A percentile compares a stretch with the other conserved stretches of the same genome.
Evolutionary conservation across 1,140 invertebrate genomes (phyloP).

Genomic region (Anadara kagoshimensis): DNA sequence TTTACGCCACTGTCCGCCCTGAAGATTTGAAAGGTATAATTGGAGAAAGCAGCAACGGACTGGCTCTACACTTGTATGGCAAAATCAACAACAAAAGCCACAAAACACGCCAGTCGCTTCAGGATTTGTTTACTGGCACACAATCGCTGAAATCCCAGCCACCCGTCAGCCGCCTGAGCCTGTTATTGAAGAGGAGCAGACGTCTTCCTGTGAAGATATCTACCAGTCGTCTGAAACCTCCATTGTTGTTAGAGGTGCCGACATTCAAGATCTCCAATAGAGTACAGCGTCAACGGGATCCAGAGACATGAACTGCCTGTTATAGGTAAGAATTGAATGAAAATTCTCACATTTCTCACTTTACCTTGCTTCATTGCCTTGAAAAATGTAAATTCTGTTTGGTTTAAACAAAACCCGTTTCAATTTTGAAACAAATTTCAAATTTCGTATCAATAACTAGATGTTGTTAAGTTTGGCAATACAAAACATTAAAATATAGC

Average conservation of each 20-base stretch:
- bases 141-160: not conserved
- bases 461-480: too few relatives aligned
- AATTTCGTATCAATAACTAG: too few relatives aligned
- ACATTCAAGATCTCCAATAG: constrained; percentile 35
- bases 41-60: not conserved
- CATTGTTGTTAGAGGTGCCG: not conserved
- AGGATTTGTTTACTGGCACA: not conserved
- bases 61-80: not conserved
- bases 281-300: constrained; percentile 81
- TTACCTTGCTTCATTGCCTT: too few relatives aligned
- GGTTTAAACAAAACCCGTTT: too few relatives aligned
- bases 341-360: too few relatives aligned
- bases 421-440: too few relatives aligned
- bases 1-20: not conserved
- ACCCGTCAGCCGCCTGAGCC: not conserved
- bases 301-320: constrained; percentile 83
- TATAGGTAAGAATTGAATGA: constrained; percentile 73
- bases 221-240: not conserved
- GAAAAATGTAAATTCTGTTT: too few relatives aligned
- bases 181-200: not conserved
- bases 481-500: too few relatives aligned
- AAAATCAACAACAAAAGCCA: not conserved
- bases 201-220: not conserved
- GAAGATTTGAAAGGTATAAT: constrained; percentile 4
- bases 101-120: not conserved